Conservation (phyloP, 2,797 vertebrate genomes). For the Sebastes taczanowskii region DNA sequence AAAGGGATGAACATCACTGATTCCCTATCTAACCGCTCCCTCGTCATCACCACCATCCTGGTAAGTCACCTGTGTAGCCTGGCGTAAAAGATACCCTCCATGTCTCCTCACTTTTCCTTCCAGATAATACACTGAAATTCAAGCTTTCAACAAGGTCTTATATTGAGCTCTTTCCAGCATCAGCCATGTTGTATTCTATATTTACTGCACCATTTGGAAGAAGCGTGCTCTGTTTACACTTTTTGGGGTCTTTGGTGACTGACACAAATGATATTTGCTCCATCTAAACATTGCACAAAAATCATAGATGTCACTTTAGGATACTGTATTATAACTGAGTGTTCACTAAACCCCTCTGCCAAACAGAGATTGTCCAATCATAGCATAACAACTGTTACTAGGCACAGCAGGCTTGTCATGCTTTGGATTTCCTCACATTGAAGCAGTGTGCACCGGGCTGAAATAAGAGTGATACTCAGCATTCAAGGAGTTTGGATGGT, state of each 20-base stretch:
- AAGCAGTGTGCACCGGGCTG: neutral
- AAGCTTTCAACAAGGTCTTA: neutral
- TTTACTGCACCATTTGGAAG: neutral
- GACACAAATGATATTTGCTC: neutral
- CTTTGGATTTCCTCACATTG: neutral
- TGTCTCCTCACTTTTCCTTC: neutral
- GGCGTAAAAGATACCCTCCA: neutral
- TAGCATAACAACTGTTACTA: neutral
- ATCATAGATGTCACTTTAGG: neutral
- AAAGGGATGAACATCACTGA: constrained; percentile 96
- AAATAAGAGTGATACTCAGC: neutral
- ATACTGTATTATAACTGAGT: neutral
- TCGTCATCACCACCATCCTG: constrained; percentile 96
- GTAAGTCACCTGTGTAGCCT: constrained; percentile 77
- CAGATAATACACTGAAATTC: neutral
- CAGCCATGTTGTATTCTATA: neutral
- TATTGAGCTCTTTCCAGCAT: neutral
- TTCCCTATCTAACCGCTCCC: constrained; percentile 95
- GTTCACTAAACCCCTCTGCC: neutral
- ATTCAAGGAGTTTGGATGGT: neutral
- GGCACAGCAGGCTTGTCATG: neutral
- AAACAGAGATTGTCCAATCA: neutral
- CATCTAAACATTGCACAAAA: neutral
- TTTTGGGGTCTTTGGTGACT: neutral
- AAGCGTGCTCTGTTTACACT: neutral